Base-by-base conservation (phyloP, 2,888 invertebrate species). In the Ophion costatus region DNA sequence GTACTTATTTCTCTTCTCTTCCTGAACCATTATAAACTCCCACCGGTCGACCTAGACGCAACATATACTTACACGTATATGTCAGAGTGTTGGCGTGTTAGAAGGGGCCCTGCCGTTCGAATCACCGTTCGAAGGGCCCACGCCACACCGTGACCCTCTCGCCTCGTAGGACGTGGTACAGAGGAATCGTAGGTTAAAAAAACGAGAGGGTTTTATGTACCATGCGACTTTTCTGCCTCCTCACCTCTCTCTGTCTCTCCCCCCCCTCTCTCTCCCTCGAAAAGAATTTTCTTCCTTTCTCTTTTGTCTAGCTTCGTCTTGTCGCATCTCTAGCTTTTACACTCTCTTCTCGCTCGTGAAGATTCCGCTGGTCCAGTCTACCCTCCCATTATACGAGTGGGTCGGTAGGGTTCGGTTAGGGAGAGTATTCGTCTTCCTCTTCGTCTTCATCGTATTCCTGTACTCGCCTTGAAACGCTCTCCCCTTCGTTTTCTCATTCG, bases 51-150 rank as follows among this genome's bases (percentile, higher is more conserved):
- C 82, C 63, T 82, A 85, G 76, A 80, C 73, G 77, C 67, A 56
- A 59, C 63, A 67, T 17, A 20, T 75, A 59, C 79, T 9, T 63
- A 63, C 29, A 59, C 45, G 57, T n/a, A 66, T 56, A 56, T 75
- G 63, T 66, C 38, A 29, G 59, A 73, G 29, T 64, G 80, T 67
- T 80, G 85, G 82, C 64, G 64, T 66, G 74, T 61, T 79, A 79
- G 70, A 67, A 74, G 22, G 56, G 81, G 66, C 73, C 81, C 84
- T 63, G 84, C 64, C 79, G 82, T 80, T 85, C 63, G 80, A 82
- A 85, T 80, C 71, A 85, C 85, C 85, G 85, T 85, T 83, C 80
- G 80, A 85, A 85, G 82, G 85, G 85, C 82, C 85, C 85, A 83
- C 82, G 85, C 82, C 80, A 74, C 67, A 51, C 66, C 77, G 71